These are phyloP conservation scores for Delichon dasypus DNA, from an alignment of 2,797 vertebrate species.

Conservation along the genomic window DNA sequence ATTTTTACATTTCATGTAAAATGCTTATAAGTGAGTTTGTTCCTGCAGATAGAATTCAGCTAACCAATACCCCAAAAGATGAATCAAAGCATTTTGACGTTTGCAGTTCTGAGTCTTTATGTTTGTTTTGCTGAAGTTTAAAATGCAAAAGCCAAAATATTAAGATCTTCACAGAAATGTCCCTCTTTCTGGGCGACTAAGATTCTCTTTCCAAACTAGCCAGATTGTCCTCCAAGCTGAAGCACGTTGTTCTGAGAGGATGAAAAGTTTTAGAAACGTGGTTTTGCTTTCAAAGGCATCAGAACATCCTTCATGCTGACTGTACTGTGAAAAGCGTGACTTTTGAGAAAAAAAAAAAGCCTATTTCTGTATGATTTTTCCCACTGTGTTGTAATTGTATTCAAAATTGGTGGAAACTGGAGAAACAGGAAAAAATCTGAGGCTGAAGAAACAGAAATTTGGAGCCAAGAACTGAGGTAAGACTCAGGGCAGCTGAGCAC, in stretches of 20 bases:
- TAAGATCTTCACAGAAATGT: neutral
- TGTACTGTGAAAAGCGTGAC: neutral
- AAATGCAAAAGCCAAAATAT: neutral
- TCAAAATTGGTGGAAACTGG: neutral
- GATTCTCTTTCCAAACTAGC: neutral
- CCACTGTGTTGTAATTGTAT: neutral
- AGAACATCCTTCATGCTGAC: neutral
- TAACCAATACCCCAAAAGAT: neutral
- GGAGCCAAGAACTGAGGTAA: neutral
- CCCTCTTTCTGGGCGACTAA: neutral
- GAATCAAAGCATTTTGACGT: constrained; percentile 9
- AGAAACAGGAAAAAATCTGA: neutral
- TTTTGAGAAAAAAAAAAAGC: neutral
- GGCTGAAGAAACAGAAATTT: neutral
- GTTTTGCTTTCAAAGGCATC: neutral
- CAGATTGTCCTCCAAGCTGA: neutral
- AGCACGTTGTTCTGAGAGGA: neutral
- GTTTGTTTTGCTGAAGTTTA: neutral
- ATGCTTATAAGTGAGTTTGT: neutral
- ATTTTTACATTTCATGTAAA: neutral
- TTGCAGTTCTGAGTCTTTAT: neutral
- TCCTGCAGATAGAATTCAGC: neutral
- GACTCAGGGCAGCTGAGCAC: neutral
- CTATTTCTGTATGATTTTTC: neutral
- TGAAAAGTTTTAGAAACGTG: neutral